phyloP scores from a whole-genome alignment of 2,113 vertebrate genomes.

The Semnopithecus entellus region DNA sequence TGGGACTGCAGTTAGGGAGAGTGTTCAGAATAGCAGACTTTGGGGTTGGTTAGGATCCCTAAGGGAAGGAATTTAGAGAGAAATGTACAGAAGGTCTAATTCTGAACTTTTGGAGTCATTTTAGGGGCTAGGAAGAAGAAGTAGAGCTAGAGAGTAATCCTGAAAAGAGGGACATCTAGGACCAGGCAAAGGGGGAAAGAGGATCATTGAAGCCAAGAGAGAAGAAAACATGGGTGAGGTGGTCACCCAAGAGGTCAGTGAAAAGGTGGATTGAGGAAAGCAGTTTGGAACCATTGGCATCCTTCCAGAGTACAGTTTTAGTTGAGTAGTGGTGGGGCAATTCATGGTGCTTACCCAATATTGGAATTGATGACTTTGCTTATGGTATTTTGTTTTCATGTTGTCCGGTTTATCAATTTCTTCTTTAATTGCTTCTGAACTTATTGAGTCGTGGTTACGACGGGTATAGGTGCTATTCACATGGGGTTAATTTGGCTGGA shows the following conservation, averaged over 20 bases:
- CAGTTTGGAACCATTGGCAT: not conserved
- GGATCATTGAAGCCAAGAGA: not conserved
- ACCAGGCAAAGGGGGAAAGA: not conserved
- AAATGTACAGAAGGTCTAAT: not conserved
- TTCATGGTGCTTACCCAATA: not conserved
- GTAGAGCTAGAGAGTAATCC: not conserved
- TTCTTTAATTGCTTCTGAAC: not conserved
- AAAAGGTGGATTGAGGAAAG: not conserved
- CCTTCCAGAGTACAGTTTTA: not conserved
- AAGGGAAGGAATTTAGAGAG: not conserved
- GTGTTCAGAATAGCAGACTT: not conserved
- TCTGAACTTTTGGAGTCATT: not conserved
- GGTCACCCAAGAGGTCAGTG: not conserved
- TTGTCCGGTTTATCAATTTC: not conserved
- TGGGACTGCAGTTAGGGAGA: not conserved
- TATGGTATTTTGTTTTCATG: not conserved
- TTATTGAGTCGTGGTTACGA: not conserved
- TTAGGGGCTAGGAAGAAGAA: not conserved
- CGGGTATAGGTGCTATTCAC: not conserved
- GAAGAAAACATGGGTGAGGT: not conserved
- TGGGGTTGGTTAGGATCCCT: not conserved
- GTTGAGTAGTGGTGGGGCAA: too few relatives aligned
- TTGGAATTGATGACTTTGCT: not conserved
- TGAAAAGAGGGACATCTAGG: not conserved
- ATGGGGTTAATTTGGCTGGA: not conserved